A percentile compares a stretch with the other conserved stretches of the same genome.
Conservation (phyloP, 2,797 vertebrate genomes). For the Nyctalus aviator region DNA sequence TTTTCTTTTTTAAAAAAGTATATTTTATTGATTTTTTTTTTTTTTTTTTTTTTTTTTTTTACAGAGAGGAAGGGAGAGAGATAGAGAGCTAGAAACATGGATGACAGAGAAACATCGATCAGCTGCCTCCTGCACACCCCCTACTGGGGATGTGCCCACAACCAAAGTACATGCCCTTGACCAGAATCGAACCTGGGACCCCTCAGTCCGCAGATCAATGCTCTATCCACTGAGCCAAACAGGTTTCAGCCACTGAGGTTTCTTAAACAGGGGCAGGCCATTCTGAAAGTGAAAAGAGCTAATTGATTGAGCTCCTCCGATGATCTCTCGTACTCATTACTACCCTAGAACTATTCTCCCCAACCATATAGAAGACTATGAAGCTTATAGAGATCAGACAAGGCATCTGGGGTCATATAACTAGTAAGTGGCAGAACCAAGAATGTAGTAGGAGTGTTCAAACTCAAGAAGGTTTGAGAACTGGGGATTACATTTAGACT, state of each 20-base stretch:
- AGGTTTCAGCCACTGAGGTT: background rate
- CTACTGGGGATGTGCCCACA: too few relatives aligned
- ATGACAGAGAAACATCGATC: too few relatives aligned
- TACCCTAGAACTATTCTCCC: background rate
- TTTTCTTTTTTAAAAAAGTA: too few relatives aligned
- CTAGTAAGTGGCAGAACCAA: conserved; percentile 39
- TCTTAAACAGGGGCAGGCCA: background rate
- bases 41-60: too few relatives aligned
- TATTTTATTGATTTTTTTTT: too few relatives aligned
- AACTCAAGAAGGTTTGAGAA: conserved; percentile 28
- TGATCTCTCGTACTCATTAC: conserved; percentile 5
- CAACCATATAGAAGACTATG: background rate
- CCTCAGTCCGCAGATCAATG: too few relatives aligned
- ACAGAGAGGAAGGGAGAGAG: too few relatives aligned
- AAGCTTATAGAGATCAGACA: conserved; percentile 26
- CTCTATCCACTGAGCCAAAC: too few relatives aligned
- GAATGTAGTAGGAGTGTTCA: background rate
- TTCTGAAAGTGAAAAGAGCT: background rate
- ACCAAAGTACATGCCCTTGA: too few relatives aligned
- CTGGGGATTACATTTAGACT: background rate
- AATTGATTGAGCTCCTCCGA: background rate
- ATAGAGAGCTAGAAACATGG: too few relatives aligned
- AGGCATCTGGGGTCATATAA: background rate
- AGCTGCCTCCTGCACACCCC: too few relatives aligned
- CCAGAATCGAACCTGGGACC: too few relatives aligned